Percentiles rank a stretch among this genome's conserved stretches.
These are phyloP conservation scores for Chelon auratus DNA, from an alignment of 2,797 vertebrate genomes.

Conservation along the genomic window DNA sequence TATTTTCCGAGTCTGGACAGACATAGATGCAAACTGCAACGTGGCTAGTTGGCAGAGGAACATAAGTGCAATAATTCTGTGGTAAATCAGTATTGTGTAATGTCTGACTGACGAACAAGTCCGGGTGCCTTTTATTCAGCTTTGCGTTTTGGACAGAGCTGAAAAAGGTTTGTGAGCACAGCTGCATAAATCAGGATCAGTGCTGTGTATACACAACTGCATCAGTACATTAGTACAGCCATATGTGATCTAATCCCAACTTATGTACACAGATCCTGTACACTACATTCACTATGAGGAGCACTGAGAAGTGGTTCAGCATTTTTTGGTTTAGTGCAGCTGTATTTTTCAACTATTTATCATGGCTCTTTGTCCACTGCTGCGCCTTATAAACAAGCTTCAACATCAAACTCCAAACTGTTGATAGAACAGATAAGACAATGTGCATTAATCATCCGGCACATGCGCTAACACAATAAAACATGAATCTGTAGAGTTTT, in stretches of 20 bases:
- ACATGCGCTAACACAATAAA: constrained; percentile 7
- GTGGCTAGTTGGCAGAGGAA: no score
- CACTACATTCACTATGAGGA: background rate
- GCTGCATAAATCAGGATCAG: background rate
- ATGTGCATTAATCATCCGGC: background rate
- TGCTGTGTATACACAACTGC: background rate
- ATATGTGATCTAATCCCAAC: background rate
- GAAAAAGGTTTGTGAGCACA: background rate
- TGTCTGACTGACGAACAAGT: background rate
- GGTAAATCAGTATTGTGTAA: background rate
- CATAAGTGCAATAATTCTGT: no score
- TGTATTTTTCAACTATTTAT: background rate
- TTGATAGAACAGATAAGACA: no score
- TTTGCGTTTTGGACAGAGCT: background rate
- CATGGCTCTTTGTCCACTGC: no score
- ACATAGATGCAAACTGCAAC: no score
- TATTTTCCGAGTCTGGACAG: no score
- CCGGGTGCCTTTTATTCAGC: no score
- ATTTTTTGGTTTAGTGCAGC: background rate
- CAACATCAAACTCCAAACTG: background rate
- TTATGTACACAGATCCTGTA: background rate
- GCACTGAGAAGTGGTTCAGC: background rate
- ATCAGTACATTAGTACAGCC: background rate
- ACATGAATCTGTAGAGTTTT: constrained; percentile 18
- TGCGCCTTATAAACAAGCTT: background rate